Evolutionary conservation across 2,888 invertebrate species (phyloP).

Genomic region (Unio delphinus): DNA sequence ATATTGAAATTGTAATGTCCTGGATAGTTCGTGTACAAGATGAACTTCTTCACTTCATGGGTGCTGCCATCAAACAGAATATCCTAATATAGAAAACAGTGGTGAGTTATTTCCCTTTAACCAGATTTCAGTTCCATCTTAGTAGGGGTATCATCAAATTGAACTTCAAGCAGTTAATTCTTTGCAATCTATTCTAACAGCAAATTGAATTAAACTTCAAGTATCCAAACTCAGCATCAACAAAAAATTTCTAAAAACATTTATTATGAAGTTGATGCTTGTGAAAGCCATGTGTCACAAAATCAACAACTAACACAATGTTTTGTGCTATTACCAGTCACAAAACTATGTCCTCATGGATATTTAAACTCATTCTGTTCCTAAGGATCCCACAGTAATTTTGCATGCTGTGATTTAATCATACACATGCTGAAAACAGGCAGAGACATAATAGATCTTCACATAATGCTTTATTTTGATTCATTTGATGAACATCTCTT

Average conservation of each 20-base stretch:
- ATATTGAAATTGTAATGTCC: slow-evolving; percentile 99
- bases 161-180: too few species aligned
- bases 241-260: not conserved
- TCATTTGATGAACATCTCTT: too few species aligned
- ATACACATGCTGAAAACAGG: too few species aligned
- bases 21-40: slow-evolving; percentile 98
- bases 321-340: too few species aligned
- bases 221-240: not conserved
- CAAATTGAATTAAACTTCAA: not conserved
- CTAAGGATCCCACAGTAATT: too few species aligned
- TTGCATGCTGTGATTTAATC: too few species aligned
- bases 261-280: not conserved
- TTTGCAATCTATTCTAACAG: not conserved
- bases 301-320: too few species aligned
- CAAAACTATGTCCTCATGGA: too few species aligned
- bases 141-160: not conserved
- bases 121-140: not conserved
- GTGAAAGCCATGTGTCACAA: too few species aligned
- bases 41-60: slow-evolving; percentile 95
- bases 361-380: too few species aligned
- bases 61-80: slow-evolving; percentile 95
- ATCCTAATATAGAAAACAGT: slow-evolving; percentile 79
- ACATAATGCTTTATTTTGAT: too few species aligned
- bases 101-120: not conserved
- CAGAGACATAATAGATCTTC: too few species aligned